Base-by-base conservation (phyloP, 2,797 vertebrate species). In the Columba guinea region DNA sequence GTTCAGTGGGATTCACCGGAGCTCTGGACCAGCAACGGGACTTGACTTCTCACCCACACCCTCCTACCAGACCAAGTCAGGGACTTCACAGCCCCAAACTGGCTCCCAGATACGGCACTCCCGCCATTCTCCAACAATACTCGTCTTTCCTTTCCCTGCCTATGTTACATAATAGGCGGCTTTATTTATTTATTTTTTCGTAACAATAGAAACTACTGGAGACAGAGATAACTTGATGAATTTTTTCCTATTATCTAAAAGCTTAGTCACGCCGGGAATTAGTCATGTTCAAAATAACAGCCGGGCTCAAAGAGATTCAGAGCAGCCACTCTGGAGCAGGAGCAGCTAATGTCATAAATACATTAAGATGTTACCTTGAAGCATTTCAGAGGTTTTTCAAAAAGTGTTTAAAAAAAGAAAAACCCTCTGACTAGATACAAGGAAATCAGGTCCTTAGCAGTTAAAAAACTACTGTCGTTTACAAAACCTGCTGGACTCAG, bases 211-310 rank as follows among this genome's bases (percentile, higher is more conserved):
- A 89, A 78, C 91, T 96, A 83, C 88, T 82, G 92, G 77, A 94
- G 84, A 75, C 51, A 1, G 8, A 93, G 83, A 77, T 68, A 94
- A 86, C 58, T 95, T 87, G 95, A 95, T 93, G 86, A 84, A 91
- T 44, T 95, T 97, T 97, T 80, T 93, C 88, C 91, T 92, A 94
- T 97, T 96, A 97, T 81, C 92, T 91, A 95, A 94, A 68, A 95
- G 92, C 89, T 97, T 97, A 96, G 95, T 96, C 93, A 97, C 52
- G 93, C 46, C 11, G 60, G 93, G 95, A 97, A 97, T 95, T 96
- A 97, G 86, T 96, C 97, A 96, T 93, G 87, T 96, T 97, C 83
- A 94, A 94, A 92, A 94, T 89, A 96, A 95, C 89, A 96, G 88
- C 89, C 79, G 60, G 70, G 94, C 79, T 91, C 91, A 76, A 91